Conservation (phyloP, 1,140 invertebrate genomes). For the Centruroides sculpturatus region DNA sequence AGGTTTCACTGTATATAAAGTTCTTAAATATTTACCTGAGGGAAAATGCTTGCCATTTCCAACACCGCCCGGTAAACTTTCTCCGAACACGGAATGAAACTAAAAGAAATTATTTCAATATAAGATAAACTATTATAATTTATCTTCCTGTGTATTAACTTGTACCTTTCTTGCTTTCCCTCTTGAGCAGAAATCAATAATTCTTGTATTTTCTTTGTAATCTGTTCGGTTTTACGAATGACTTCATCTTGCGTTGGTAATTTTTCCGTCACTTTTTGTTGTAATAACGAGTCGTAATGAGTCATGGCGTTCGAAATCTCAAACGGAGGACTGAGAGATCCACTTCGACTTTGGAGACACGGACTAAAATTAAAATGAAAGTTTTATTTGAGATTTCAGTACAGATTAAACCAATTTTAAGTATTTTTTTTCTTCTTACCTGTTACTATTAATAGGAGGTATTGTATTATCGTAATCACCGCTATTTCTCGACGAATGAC, state of each 20-base stretch:
- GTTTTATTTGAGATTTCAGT: too few relatives aligned
- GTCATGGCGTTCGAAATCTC: neutral
- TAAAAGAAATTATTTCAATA: constrained; percentile 17
- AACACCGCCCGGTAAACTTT: constrained; percentile 56
- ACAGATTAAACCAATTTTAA: too few relatives aligned
- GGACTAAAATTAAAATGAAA: neutral
- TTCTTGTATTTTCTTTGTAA: constrained; percentile 76
- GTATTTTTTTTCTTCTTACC: too few relatives aligned
- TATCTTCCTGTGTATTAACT: neutral
- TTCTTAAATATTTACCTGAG: constrained; percentile 38
- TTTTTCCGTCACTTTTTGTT: neutral
- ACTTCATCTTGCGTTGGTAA: constrained; percentile 49
- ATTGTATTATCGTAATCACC: constrained; percentile 5
- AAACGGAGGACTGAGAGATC: constrained; percentile 3
- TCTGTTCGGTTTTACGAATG: constrained; percentile 61
- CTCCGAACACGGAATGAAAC: constrained; percentile 59
- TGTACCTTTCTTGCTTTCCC: constrained; percentile 36
- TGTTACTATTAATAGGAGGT: neutral
- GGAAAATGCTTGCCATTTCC: constrained; percentile 58
- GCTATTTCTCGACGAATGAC: constrained; percentile 4
- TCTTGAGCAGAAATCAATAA: constrained; percentile 59
- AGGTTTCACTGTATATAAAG: too few relatives aligned
- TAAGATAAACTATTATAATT: neutral
- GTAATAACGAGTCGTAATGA: neutral
- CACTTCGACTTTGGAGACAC: constrained; percentile 14